Evolutionary conservation across 2,797 vertebrate species (phyloP).

Genomic region (Lycodopsis pacificus): DNA sequence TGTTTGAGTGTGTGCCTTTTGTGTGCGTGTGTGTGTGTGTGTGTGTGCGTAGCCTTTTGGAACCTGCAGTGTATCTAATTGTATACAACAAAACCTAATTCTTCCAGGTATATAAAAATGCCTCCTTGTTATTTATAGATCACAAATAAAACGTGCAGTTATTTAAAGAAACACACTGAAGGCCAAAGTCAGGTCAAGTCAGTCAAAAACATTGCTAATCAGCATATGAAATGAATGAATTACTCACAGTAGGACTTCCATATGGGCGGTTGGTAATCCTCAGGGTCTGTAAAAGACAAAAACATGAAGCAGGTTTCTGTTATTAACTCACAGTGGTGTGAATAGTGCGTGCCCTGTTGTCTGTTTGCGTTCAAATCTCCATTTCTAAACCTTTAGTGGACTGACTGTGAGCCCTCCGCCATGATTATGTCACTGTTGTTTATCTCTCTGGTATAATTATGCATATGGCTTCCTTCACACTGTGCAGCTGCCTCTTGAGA

Average conservation of each 20-base stretch:
- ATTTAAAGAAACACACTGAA: conserved; percentile 19
- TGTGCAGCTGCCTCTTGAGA: conserved; percentile 53
- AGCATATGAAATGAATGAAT: conserved; percentile 27
- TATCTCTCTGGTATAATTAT: conserved; percentile 61
- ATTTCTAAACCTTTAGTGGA: conserved; percentile 25
- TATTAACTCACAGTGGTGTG: conserved; percentile 38
- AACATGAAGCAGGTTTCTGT: conserved; percentile 51
- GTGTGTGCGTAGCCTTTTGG: conserved; percentile 19
- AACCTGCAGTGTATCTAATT: conserved; percentile 46
- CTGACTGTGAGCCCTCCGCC: conserved; percentile 37
- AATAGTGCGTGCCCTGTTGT: conserved; percentile 43
- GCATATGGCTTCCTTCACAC: conserved; percentile 52
- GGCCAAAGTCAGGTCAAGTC: conserved; percentile 26
- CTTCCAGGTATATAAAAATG: conserved; percentile 7
- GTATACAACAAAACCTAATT: conserved; percentile 35
- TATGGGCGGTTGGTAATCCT: conserved; percentile 98
- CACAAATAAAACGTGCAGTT: conserved; percentile 26
- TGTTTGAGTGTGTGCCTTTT: conserved; percentile 31
- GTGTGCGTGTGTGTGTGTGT: conserved; percentile 35
- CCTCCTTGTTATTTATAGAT: conserved; percentile 36
- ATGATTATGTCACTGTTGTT: conserved; percentile 54
- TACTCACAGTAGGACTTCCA: conserved; percentile 99
- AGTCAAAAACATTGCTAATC: conserved; percentile 21
- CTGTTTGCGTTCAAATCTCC: conserved; percentile 57
- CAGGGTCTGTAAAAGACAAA: conserved; percentile 89